phyloP scores from a whole-genome alignment of 2,888 invertebrate genomes.

The Endomychus coccineus region DNA sequence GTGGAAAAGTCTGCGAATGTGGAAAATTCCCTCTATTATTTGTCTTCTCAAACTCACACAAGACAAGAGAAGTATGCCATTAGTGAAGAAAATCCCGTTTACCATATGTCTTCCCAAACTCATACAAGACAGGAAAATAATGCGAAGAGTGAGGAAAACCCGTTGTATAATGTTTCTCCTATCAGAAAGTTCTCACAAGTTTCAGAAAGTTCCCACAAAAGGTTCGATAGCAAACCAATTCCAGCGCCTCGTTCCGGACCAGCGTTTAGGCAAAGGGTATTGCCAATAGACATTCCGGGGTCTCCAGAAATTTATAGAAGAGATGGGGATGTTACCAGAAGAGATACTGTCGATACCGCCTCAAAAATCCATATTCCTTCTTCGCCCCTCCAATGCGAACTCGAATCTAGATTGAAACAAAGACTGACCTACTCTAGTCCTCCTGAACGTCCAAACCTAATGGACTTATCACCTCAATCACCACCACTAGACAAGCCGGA shows the following conservation, averaged over 20 bases:
- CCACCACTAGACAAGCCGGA: slow-evolving; percentile 16
- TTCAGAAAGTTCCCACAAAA: slow-evolving; percentile 3
- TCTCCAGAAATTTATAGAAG: slow-evolving; percentile 35
- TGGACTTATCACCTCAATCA: background rate
- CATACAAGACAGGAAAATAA: no score
- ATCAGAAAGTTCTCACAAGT: slow-evolving; percentile 1
- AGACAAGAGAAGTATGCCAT: no score
- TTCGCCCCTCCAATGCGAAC: slow-evolving; percentile 35
- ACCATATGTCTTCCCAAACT: no score
- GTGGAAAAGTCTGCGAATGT: slow-evolving; percentile 9
- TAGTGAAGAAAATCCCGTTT: background rate
- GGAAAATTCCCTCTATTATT: no score
- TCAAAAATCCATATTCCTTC: slow-evolving; percentile 9
- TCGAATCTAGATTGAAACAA: slow-evolving; percentile 36
- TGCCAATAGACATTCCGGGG: slow-evolving; percentile 49
- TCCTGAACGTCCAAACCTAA: slow-evolving; percentile 1
- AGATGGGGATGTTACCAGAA: slow-evolving; percentile 7
- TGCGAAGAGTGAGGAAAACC: no score
- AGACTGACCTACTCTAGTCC: slow-evolving; percentile 27
- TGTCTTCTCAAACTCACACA: no score
- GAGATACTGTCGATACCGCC: no score
- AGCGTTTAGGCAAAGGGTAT: slow-evolving; percentile 49
- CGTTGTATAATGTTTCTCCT: no score
- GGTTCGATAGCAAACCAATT: slow-evolving; percentile 29
- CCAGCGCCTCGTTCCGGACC: slow-evolving; percentile 44